Conservation (phyloP, 2,113 vertebrate genomes). For the Phylloscopus trochilus region DNA sequence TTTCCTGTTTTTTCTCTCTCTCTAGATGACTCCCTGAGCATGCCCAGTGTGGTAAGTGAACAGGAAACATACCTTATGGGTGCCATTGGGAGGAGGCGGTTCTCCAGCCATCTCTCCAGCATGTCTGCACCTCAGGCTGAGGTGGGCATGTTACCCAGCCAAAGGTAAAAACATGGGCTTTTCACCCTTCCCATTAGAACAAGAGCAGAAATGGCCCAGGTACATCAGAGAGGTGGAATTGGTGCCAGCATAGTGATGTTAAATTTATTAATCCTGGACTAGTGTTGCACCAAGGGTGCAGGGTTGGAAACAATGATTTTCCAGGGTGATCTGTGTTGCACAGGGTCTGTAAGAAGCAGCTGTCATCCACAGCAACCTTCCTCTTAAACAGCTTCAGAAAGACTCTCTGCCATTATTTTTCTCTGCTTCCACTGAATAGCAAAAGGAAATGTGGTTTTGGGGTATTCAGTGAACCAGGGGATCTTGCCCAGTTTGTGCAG, state of each 20-base stretch:
- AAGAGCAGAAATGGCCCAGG: neutral
- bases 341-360: neutral
- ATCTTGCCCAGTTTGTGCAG: neutral
- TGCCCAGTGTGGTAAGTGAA: conserved; percentile 99
- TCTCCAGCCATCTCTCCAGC: conserved; percentile 95
- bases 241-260: neutral
- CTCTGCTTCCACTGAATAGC: neutral
- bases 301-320: neutral
- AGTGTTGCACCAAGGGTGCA: neutral
- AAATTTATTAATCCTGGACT: neutral
- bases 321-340: neutral
- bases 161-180: conserved; percentile 84
- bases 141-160: conserved; percentile 93
- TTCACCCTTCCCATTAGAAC: neutral
- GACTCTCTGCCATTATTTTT: neutral
- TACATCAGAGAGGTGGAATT: neutral
- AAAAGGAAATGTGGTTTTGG: neutral
- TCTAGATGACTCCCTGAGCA: conserved; percentile 93
- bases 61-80: conserved; percentile 92
- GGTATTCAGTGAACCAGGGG: neutral
- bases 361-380: neutral
- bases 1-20: neutral
- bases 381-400: neutral
- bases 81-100: conserved; percentile 86
- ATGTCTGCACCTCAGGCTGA: conserved; percentile 84